A percentile compares a stretch with the other conserved stretches of the same genome.
Evolutionary conservation across 1,140 invertebrate species (phyloP).

Genomic region (Pseudomyrmex gracilis): DNA sequence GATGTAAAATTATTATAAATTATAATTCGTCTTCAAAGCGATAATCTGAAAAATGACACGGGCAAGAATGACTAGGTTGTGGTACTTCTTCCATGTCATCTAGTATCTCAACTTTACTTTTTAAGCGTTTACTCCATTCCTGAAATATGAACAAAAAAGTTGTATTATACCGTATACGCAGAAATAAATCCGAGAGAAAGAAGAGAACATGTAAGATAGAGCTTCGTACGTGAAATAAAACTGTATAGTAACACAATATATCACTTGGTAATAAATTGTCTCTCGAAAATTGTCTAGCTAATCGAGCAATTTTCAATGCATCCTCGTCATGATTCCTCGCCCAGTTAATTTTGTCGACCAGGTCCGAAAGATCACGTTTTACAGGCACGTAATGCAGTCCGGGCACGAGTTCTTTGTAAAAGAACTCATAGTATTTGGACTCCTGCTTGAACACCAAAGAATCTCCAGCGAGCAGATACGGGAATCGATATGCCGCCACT

Average conservation of each 20-base stretch:
- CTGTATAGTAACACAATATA: constrained; percentile 95
- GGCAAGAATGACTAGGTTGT: constrained; percentile 86
- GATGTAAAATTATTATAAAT: constrained; percentile 9
- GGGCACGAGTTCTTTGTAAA: constrained; percentile 92
- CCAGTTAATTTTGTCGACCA: constrained; percentile 93
- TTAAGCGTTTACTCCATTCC: constrained; percentile 91
- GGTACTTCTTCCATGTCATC: constrained; percentile 92
- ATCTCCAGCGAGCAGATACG: constrained; percentile 95
- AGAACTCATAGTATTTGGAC: constrained; percentile 97
- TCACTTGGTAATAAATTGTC: constrained; percentile 93
- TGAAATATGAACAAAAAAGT: constrained; percentile 77
- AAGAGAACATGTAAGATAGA: constrained; percentile 65
- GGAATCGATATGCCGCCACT: constrained; percentile 97
- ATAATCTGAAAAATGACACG: constrained; percentile 84
- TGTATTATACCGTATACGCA: constrained; percentile 56
- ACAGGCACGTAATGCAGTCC: constrained; percentile 95
- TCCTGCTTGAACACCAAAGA: constrained; percentile 96
- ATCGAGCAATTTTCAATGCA: constrained; percentile 89
- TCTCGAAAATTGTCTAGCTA: constrained; percentile 91
- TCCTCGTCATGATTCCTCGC: constrained; percentile 91
- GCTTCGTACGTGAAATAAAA: constrained; percentile 89
- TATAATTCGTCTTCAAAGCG: constrained; percentile 85
- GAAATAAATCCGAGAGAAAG: constrained; percentile 44
- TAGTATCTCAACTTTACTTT: constrained; percentile 87
- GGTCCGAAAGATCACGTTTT: constrained; percentile 92